These are phyloP conservation scores for Bombus soroeensis DNA, from an alignment of 1,140 invertebrate genomes.

Conservation along the genomic window DNA sequence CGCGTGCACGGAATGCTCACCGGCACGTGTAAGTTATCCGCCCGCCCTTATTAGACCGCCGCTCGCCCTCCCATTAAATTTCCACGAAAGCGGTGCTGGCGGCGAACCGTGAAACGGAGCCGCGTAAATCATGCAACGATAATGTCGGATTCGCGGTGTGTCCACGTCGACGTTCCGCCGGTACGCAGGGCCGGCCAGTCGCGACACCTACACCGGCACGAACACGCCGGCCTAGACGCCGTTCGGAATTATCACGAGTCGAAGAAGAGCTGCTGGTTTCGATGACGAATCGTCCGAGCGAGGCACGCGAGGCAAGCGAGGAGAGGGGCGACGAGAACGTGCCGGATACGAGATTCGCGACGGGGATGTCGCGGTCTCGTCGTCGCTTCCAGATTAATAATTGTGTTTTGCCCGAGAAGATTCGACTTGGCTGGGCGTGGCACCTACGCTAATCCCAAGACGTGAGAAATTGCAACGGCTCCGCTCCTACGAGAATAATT, in stretches of 20 bases:
- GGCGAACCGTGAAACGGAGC: slow-evolving; percentile 78
- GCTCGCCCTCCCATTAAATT: slow-evolving; percentile 73
- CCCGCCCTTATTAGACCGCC: background rate
- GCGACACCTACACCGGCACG: background rate
- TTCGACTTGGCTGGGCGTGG: slow-evolving; percentile 8
- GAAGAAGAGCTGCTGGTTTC: slow-evolving; percentile 4
- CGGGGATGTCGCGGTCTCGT: slow-evolving; percentile 15
- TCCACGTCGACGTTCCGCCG: slow-evolving; percentile 48
- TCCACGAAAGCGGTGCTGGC: slow-evolving; percentile 73
- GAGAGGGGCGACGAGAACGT: slow-evolving; percentile 4
- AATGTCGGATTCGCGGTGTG: slow-evolving; percentile 78
- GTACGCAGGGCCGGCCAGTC: background rate
- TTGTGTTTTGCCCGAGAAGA: slow-evolving; percentile 38
- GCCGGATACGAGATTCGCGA: slow-evolving; percentile 19
- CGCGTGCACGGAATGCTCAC: background rate
- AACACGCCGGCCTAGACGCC: no score
- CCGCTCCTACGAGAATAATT: slow-evolving; percentile 7
- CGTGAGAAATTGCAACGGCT: slow-evolving; percentile 28
- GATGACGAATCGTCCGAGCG: slow-evolving; percentile 59
- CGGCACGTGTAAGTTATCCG: background rate
- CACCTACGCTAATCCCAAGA: background rate
- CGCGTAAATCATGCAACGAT: slow-evolving; percentile 79
- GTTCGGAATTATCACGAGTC: slow-evolving; percentile 31
- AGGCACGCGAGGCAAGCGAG: background rate
- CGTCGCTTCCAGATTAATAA: slow-evolving; percentile 37